Percentiles rank a stretch among this genome's conserved stretches.
phyloP scores from a whole-genome alignment of 2,113 vertebrate genomes.

The Halichoerus grypus region DNA sequence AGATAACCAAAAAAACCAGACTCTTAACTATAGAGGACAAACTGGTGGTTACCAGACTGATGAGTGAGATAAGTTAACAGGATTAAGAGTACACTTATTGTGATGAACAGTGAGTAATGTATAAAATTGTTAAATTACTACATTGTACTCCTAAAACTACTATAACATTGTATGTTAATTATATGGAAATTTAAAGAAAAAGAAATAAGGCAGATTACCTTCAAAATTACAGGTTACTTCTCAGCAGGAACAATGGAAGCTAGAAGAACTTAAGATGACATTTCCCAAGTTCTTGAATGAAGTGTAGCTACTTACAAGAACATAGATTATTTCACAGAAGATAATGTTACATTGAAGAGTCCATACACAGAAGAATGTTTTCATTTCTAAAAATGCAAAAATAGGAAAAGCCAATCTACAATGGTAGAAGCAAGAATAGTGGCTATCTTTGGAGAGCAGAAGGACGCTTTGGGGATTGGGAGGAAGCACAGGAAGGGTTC shows the following conservation, averaged over 20 bases:
- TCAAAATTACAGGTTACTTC: neutral
- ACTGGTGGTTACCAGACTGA: neutral
- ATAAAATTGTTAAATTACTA: neutral
- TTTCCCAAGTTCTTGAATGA: neutral
- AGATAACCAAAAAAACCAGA: neutral
- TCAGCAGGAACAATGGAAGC: neutral
- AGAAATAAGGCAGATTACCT: neutral
- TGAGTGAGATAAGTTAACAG: neutral
- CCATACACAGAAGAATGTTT: neutral
- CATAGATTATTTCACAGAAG: neutral
- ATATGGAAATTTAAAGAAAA: neutral
- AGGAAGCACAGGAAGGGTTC: neutral
- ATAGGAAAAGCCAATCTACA: neutral
- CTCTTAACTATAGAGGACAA: neutral
- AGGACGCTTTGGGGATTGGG: neutral
- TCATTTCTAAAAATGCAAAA: neutral
- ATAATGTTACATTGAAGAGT: neutral
- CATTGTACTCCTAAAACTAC: neutral
- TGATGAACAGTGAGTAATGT: neutral
- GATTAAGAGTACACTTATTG: neutral
- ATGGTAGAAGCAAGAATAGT: neutral
- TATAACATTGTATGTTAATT: neutral
- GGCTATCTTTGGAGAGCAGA: neutral
- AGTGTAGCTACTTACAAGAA: neutral
- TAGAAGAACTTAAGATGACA: neutral